phyloP scores from a whole-genome alignment of 2,797 vertebrate species.

The Chelon labrosus region DNA sequence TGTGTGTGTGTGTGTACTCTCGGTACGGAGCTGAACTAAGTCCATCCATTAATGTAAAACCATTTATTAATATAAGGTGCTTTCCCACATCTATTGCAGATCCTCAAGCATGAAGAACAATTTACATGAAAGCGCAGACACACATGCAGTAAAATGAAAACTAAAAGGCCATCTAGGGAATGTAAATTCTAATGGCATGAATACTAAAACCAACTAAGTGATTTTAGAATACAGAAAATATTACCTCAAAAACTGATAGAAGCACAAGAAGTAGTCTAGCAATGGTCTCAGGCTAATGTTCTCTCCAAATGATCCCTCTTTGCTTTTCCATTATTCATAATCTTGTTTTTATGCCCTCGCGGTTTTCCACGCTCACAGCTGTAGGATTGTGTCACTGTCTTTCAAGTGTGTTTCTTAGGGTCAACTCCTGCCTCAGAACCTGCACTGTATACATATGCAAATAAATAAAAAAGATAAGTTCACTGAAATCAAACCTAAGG shows the following conservation, averaged over 20 bases:
- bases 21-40: slow-evolving; percentile 46
- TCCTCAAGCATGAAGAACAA: slow-evolving; percentile 19
- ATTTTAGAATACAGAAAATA: slow-evolving; percentile 24
- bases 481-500: not conserved
- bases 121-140: slow-evolving; percentile 6
- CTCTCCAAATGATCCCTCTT: slow-evolving; percentile 50
- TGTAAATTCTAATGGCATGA: slow-evolving; percentile 15
- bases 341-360: slow-evolving; percentile 57
- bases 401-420: slow-evolving; percentile 51
- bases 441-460: slow-evolving; percentile 18
- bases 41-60: slow-evolving; percentile 57
- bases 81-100: slow-evolving; percentile 23
- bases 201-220: slow-evolving; percentile 7
- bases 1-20: slow-evolving; percentile 17
- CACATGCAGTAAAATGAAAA: slow-evolving; percentile 11
- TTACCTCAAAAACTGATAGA: slow-evolving; percentile 1
- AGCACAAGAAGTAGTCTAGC: slow-evolving; percentile 34
- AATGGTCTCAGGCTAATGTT: slow-evolving; percentile 43
- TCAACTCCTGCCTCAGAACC: slow-evolving; percentile 38
- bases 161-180: slow-evolving; percentile 18
- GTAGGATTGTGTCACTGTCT: slow-evolving; percentile 37
- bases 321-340: slow-evolving; percentile 71
- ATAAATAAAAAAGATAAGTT: slow-evolving; percentile 14
- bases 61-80: slow-evolving; percentile 45
- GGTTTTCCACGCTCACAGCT: slow-evolving; percentile 42